phyloP scores from a whole-genome alignment of 2,888 invertebrate genomes.

The Lochmaea capreae region DNA sequence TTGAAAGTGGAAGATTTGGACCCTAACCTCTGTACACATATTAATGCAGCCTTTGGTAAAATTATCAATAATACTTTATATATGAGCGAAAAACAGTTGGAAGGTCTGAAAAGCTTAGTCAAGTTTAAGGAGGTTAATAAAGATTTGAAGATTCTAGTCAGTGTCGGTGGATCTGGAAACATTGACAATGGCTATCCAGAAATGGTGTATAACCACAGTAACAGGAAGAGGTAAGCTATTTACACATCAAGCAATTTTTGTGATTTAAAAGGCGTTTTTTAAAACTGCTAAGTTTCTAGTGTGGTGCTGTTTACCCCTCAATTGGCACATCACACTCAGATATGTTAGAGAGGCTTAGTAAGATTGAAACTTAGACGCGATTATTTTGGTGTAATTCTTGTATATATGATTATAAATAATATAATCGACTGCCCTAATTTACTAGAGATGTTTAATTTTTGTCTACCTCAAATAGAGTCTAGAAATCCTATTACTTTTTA shows the following conservation, averaged over 20 bases:
- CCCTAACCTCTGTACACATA: constrained; percentile 83
- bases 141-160: constrained; percentile 80
- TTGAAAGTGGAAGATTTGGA: constrained; percentile 68
- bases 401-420: too few species aligned
- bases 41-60: constrained; percentile 81
- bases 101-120: constrained; percentile 52
- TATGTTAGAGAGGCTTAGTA: too few species aligned
- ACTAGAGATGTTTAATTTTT: too few species aligned
- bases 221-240: constrained; percentile 69
- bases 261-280: too few species aligned
- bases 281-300: too few species aligned
- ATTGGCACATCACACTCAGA: too few species aligned
- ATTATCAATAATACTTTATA: constrained; percentile 73
- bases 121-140: constrained; percentile 72
- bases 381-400: too few species aligned
- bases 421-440: too few species aligned
- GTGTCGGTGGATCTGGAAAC: constrained; percentile 75
- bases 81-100: constrained; percentile 65
- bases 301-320: too few species aligned
- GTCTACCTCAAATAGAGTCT: too few species aligned
- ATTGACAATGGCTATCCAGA: constrained; percentile 72
- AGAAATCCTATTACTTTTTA: too few species aligned
- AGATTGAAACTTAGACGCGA: too few species aligned
- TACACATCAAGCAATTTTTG: not conserved
- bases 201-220: constrained; percentile 79